Evolutionary conservation across 2,888 invertebrate genomes (phyloP), one percentile per base, ranked within the genome.

Genomic region (Hoplodrina ambigua): DNA sequence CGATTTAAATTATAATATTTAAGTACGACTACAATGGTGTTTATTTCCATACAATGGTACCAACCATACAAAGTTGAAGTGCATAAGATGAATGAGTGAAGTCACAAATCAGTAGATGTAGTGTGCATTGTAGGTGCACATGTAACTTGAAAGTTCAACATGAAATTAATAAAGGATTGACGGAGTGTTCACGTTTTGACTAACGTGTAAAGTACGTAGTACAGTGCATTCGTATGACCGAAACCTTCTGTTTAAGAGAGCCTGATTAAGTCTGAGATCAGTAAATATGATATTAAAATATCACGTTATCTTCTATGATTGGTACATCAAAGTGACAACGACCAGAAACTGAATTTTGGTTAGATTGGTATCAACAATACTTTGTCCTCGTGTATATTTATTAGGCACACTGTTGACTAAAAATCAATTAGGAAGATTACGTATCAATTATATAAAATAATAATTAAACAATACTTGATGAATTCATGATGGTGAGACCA

Each of bases 1-100:
- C 25, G 58, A 50, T 17, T 53, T 63, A 66, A 67, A 73, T 66
- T 69, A 77, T 64, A 72, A 33, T 56, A 33, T 57, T 49, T 65
- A 63, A 59, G 20, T n/a, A 25, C 17, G 46, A 30, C 5, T 7
- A 13, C 11, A 1, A 25, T 69, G 55, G 53, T 59, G n/a, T 72
- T 65, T 20, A 62, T 60, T 55, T 52, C 20, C 10, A 15, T 37
- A 37, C 37, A 8, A 37, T 25, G 7, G 11, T 61, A 2, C 20
- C 17, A 41, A 5, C 5, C 7, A 17, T 46, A 46, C 5, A 0
- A 19, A 50, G 11, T 37, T 37, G 3, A 37, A 50, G 49, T 52
- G 20, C 10, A 5, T 53, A 13, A 25, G 20, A 53, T 15, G 25
- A 25, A 53, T 53, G 20, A 53, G 25, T 53, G 25, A 25, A 25